Percentiles rank a stretch among this genome's conserved stretches.
Evolutionary conservation across 2,797 vertebrate species (phyloP).

Genomic region (Tangara arthus): DNA sequence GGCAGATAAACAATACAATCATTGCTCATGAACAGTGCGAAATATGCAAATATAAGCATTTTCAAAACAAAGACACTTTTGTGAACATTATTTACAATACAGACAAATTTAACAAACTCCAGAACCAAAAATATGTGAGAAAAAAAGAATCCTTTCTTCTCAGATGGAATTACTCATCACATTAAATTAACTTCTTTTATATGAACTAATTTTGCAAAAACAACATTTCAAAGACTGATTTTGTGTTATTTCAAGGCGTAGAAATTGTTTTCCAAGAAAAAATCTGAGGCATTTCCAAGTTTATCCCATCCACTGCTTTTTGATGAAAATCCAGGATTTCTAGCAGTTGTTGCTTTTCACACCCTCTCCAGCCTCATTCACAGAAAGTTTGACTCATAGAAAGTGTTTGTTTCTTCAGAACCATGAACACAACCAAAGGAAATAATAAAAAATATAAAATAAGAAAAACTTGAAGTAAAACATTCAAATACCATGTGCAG

Average conservation of each 20-base stretch:
- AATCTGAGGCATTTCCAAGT: neutral
- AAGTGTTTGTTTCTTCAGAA: neutral
- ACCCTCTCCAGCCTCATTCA: neutral
- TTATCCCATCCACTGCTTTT: neutral
- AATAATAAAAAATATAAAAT: neutral
- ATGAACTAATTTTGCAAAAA: neutral
- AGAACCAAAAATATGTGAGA: neutral
- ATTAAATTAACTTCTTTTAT: neutral
- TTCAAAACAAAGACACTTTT: neutral
- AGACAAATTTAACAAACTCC: neutral
- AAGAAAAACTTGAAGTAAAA: neutral
- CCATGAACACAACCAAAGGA: neutral
- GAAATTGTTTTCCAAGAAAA: neutral
- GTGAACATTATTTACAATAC: neutral
- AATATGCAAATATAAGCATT: neutral
- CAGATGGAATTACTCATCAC: neutral
- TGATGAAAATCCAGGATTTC: neutral
- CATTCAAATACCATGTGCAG: neutral
- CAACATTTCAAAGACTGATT: neutral
- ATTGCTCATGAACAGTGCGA: neutral
- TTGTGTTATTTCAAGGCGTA: neutral
- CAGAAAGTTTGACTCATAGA: neutral
- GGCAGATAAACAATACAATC: neutral
- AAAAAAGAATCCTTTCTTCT: neutral
- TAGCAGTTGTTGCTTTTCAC: neutral